Evolutionary conservation across 2,797 vertebrate genomes (phyloP).

Genomic region (Danio kyathit): DNA sequence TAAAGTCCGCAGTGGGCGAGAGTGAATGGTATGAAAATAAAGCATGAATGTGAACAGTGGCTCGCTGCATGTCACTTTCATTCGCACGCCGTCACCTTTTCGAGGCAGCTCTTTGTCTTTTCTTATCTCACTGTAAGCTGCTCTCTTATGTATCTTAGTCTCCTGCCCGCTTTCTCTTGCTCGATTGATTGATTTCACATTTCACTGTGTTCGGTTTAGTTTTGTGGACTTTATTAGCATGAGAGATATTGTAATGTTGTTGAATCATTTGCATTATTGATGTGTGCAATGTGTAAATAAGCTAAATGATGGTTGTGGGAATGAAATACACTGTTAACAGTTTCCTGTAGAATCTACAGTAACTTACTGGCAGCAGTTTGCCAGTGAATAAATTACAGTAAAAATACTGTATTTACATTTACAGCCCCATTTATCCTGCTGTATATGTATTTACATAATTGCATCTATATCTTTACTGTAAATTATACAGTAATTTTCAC

Average conservation of each 20-base stretch:
- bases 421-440: too few species aligned
- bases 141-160: neutral
- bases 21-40: slow-evolving; percentile 53
- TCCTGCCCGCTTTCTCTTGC: neutral
- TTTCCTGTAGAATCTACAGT: too few species aligned
- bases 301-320: neutral
- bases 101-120: slow-evolving; percentile 39
- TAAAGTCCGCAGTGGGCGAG: slow-evolving; percentile 55
- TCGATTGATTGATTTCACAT: neutral
- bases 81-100: slow-evolving; percentile 25
- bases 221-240: neutral
- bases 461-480: too few species aligned
- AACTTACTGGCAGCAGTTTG: too few species aligned
- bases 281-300: neutral
- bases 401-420: too few species aligned
- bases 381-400: too few species aligned
- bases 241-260: neutral
- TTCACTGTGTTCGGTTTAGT: neutral
- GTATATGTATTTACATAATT: too few species aligned
- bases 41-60: slow-evolving; percentile 48
- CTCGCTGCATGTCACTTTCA: slow-evolving; percentile 40
- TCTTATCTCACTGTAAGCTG: slow-evolving; percentile 10
- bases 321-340: too few species aligned
- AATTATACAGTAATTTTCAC: too few species aligned
- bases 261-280: neutral